A percentile compares a stretch with the other conserved stretches of the same genome.
These are phyloP conservation scores for Tupiocoris notatus DNA, from an alignment of 2,888 invertebrate species.

Conservation along the genomic window DNA sequence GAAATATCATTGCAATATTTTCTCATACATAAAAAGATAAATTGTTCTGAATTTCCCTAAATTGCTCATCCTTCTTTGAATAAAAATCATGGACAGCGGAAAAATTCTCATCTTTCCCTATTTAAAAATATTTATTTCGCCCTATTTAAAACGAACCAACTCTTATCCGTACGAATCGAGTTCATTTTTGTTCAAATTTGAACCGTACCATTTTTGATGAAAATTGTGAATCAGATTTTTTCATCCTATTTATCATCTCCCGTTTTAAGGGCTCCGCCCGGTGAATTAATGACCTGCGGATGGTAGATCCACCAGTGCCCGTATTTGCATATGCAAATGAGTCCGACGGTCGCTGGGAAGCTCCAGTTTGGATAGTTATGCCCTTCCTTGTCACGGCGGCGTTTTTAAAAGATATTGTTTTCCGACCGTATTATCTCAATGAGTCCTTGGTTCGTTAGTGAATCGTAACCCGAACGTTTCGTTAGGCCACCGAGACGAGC, in stretches of 20 bases:
- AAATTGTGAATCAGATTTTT: neutral
- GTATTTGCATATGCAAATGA: neutral
- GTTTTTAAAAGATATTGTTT: neutral
- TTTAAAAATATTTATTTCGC: no score
- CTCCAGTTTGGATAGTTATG: neutral
- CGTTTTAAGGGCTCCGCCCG: neutral
- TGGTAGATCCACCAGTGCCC: neutral
- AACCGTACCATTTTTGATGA: no score
- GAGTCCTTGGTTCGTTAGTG: neutral
- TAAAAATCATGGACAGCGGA: no score
- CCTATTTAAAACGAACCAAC: no score
- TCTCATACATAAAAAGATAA: no score
- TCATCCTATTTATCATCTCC: neutral
- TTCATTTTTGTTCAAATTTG: no score
- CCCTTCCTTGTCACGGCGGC: neutral
- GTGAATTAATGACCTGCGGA: neutral
- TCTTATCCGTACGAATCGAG: no score
- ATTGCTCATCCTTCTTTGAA: no score
- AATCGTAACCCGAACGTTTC: neutral
- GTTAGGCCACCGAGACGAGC: neutral
- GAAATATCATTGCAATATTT: no score
- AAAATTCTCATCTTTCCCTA: no score
- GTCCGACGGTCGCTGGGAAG: neutral
- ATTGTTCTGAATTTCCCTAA: no score
- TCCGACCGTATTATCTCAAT: neutral